Conservation (phyloP, 1,140 invertebrate species). For the Hylyphantes graminicola region DNA sequence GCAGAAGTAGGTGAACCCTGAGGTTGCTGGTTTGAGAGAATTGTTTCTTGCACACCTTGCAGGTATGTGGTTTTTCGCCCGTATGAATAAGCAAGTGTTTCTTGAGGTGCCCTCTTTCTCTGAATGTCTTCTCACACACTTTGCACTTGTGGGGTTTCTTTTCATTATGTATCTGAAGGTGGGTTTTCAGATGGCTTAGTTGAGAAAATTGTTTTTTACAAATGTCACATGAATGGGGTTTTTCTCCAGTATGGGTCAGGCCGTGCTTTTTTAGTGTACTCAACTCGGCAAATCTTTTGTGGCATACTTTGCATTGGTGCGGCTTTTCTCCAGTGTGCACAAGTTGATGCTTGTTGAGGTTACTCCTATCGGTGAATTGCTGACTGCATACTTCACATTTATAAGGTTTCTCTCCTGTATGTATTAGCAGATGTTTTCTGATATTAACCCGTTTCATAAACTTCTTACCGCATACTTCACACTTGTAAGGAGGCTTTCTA, state of each 20-base stretch:
- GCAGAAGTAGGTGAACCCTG: neutral
- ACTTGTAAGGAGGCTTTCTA: neutral
- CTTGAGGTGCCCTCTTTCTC: neutral
- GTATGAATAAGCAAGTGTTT: conserved; percentile 12
- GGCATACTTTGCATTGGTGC: conserved; percentile 93
- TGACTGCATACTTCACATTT: conserved; percentile 84
- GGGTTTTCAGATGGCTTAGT: conserved; percentile 96
- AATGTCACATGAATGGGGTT: conserved; percentile 93
- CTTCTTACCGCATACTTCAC: conserved; percentile 86
- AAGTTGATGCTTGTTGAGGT: conserved; percentile 95
- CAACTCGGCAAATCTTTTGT: conserved; percentile 98
- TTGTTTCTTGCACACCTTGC: conserved; percentile 2
- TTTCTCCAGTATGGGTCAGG: conserved; percentile 96
- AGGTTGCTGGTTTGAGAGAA: conserved; percentile 21
- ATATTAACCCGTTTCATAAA: conserved; percentile 98
- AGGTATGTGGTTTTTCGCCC: conserved; percentile 20
- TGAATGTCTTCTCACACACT: conserved; percentile 67
- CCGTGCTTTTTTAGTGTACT: conserved; percentile 98
- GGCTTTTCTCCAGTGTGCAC: conserved; percentile 99
- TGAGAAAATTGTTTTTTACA: conserved; percentile 99
- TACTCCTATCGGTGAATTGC: conserved; percentile 98
- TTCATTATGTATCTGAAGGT: conserved; percentile 98
- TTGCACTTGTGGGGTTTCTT: conserved; percentile 95
- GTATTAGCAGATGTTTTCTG: conserved; percentile 96
- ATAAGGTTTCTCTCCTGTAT: conserved; percentile 98